Evolutionary conservation across 53 echinoderm and acorn worm species (phyloP).

Genomic region (Antedon mediterranea): DNA sequence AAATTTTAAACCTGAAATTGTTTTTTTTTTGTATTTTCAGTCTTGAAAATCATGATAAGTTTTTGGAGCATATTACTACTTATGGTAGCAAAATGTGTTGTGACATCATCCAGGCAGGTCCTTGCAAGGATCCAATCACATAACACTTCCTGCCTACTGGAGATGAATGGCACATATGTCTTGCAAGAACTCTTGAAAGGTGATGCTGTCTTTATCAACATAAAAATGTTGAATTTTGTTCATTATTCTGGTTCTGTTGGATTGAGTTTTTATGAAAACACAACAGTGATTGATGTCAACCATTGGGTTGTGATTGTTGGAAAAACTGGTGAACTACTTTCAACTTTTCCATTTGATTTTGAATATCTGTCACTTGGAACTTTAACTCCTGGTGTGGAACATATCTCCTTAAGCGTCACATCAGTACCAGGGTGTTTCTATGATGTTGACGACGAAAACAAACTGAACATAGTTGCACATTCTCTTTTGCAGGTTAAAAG

Average conservation of each 20-base stretch:
- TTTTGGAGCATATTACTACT: neutral
- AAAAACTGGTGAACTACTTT: slow-evolving; percentile 49
- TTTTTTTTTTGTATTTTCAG: neutral
- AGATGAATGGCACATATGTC: neutral
- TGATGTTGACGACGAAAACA: slow-evolving; percentile 20
- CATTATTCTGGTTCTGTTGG: neutral
- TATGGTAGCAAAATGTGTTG: neutral
- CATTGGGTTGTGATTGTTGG: slow-evolving; percentile 67
- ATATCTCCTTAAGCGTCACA: slow-evolving; percentile 17
- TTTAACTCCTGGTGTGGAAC: slow-evolving; percentile 36
- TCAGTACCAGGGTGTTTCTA: slow-evolving; percentile 25
- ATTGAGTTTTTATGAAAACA: slow-evolving; percentile 17
- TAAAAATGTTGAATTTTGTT: neutral
- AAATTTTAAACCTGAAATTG: neutral
- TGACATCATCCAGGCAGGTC: neutral
- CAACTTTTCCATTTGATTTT: slow-evolving; percentile 77
- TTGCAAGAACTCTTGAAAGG: neutral
- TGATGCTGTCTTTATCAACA: neutral
- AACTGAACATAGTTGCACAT: slow-evolving; percentile 24
- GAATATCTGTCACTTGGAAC: slow-evolving; percentile 58
- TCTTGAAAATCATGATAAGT: neutral
- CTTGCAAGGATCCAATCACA: neutral
- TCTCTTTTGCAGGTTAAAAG: neutral
- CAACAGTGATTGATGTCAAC: slow-evolving; percentile 37
- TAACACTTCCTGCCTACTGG: neutral